Conservation (phyloP, 2,797 vertebrate genomes). For the Gephyroberyx darwinii region DNA sequence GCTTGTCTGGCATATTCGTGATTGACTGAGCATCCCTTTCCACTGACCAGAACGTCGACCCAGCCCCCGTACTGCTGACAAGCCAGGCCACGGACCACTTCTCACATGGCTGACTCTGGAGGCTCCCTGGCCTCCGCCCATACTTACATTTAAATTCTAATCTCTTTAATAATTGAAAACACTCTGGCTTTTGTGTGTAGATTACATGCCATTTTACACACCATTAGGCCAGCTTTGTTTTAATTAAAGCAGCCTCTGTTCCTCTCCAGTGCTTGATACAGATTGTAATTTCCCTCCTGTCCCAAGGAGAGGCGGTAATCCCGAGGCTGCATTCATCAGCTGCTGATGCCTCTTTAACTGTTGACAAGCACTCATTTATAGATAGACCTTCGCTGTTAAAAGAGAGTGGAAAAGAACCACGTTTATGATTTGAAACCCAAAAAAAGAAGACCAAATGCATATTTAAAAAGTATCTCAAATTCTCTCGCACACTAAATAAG, state of each 20-base stretch:
- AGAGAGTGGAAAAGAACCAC: constrained; percentile 70
- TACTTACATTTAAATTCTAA: constrained; percentile 64
- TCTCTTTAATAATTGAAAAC: constrained; percentile 73
- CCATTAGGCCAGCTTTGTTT: constrained; percentile 90
- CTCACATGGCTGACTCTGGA: constrained; percentile 54
- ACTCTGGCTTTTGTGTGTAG: constrained; percentile 81
- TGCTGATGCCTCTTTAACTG: constrained; percentile 87
- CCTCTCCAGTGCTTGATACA: constrained; percentile 86
- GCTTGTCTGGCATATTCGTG: constrained; percentile 53
- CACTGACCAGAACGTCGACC: constrained; percentile 59
- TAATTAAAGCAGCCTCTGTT: constrained; percentile 91
- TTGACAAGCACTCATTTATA: constrained; percentile 89
- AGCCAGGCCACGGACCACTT: constrained; percentile 39
- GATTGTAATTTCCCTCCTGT: constrained; percentile 85
- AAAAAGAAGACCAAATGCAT: constrained; percentile 56
- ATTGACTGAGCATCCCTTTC: constrained; percentile 59
- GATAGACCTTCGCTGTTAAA: constrained; percentile 75
- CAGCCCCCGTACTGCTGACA: constrained; percentile 28
- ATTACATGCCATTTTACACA: constrained; percentile 89
- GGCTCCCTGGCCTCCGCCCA: constrained; percentile 32
- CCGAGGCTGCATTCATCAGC: constrained; percentile 87
- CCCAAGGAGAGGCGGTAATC: constrained; percentile 85
- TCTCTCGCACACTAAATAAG: no score
- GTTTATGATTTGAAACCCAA: constrained; percentile 62
- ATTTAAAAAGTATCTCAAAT: background rate